Evolutionary conservation across 2,888 invertebrate species (phyloP).

Genomic region (Drosophila cognata): DNA sequence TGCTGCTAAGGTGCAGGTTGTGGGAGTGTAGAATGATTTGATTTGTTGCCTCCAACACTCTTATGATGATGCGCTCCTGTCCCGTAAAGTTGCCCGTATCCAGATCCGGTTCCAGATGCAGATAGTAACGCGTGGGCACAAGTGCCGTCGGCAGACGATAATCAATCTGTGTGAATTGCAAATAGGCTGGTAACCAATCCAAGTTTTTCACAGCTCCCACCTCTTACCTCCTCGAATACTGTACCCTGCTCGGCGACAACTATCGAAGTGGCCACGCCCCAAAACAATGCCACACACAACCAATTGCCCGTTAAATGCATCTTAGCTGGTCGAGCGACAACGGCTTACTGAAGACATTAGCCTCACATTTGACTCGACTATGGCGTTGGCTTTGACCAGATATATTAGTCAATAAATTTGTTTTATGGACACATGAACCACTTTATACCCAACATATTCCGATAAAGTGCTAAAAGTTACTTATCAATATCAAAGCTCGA

Average conservation of each 20-base stretch:
- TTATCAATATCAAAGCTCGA: not conserved
- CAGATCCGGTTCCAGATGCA: constrained; percentile 89
- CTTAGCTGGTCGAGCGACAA: constrained; percentile 47
- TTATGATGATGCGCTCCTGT: constrained; percentile 86
- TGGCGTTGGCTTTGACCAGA: constrained; percentile 18
- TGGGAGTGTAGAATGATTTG: constrained; percentile 88
- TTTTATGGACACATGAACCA: constrained; percentile 43
- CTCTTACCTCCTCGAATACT: constrained; percentile 24
- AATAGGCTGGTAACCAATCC: not conserved
- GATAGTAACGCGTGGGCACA: constrained; percentile 88
- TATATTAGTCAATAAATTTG: not conserved
- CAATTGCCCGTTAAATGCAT: constrained; percentile 46
- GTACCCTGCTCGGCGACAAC: constrained; percentile 57
- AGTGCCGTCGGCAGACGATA: constrained; percentile 86
- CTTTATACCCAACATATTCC: constrained; percentile 49
- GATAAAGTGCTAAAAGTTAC: constrained; percentile 22
- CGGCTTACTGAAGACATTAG: constrained; percentile 46
- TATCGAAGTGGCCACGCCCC: constrained; percentile 60
- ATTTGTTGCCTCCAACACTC: constrained; percentile 84
- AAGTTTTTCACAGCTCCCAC: not conserved
- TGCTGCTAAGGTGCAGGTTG: constrained; percentile 84
- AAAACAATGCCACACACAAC: constrained; percentile 52
- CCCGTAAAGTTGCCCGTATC: constrained; percentile 87
- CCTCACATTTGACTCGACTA: not conserved
- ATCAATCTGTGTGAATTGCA: not conserved